These are phyloP conservation scores for Xanthorhoe spadicearia DNA, from an alignment of 2,888 invertebrate genomes.

Conservation along the genomic window DNA sequence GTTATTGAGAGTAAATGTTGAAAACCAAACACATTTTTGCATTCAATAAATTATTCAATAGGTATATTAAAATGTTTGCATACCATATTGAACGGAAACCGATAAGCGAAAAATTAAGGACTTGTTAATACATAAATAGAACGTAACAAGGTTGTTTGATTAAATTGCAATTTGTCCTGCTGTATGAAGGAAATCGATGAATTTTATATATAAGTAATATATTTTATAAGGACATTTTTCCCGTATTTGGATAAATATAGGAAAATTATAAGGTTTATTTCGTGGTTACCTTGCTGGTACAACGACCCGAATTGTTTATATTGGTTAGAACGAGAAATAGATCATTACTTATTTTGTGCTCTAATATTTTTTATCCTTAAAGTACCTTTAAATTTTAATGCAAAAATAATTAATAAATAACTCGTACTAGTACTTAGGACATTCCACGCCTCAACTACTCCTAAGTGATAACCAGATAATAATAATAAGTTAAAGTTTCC, in stretches of 20 bases:
- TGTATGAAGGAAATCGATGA: not conserved
- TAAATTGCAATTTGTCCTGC: not conserved
- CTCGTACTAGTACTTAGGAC: no score
- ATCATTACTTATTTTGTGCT: no score
- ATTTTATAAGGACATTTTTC: no score
- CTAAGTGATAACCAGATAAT: no score
- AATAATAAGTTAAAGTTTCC: no score
- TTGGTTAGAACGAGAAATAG: not conserved
- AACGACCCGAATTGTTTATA: not conserved
- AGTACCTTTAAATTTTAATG: no score
- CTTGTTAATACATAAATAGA: not conserved
- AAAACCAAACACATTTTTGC: no score
- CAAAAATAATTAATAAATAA: no score
- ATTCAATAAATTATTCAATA: no score
- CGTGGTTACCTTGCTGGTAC: not conserved
- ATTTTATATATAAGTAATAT: not conserved
- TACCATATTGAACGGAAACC: conserved; percentile 40
- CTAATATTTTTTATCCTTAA: not conserved
- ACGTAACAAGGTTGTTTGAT: conserved; percentile 1
- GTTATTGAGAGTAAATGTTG: no score
- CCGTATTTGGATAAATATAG: not conserved
- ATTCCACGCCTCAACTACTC: no score
- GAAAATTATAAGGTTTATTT: not conserved
- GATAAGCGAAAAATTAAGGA: conserved; percentile 36
- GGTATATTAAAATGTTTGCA: conserved; percentile 24